Conservation (phyloP, 2,113 vertebrate genomes). For the Thunnus thynnus region DNA sequence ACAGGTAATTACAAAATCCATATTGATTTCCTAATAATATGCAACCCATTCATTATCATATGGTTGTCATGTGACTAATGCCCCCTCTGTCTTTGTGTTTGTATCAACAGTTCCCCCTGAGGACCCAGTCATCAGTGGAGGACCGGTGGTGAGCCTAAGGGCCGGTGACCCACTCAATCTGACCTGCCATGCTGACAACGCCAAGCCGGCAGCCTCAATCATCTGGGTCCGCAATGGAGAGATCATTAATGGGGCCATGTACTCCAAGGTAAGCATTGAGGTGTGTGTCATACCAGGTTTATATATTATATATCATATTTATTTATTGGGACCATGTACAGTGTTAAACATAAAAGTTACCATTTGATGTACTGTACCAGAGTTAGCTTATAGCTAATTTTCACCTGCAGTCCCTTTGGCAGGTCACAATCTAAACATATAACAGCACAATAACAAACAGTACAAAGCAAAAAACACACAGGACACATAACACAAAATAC, state of each 20-base stretch:
- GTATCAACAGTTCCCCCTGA: constrained; percentile 92
- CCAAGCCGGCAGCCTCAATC: constrained; percentile 97
- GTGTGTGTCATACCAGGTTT: constrained; percentile 72
- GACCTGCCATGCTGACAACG: constrained; percentile 96
- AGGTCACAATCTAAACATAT: too few species aligned
- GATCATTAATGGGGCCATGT: constrained; percentile 95
- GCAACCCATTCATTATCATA: background rate
- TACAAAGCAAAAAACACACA: too few species aligned
- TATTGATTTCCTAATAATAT: background rate
- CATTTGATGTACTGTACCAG: too few species aligned
- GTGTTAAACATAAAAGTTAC: too few species aligned
- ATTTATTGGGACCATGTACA: too few species aligned
- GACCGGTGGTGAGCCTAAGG: constrained; percentile 94
- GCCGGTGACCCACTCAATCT: constrained; percentile 96
- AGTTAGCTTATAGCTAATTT: too few species aligned
- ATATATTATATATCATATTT: too few species aligned
- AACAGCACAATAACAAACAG: too few species aligned
- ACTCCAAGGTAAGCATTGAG: constrained; percentile 92
- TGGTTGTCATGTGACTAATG: background rate
- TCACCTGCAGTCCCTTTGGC: too few species aligned
- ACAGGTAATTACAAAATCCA: background rate
- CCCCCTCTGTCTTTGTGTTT: constrained; percentile 23
- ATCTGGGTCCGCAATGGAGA: constrained; percentile 95
- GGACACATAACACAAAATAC: too few species aligned
- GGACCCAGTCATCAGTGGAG: constrained; percentile 94